Base-by-base conservation (phyloP, 2,113 vertebrate genomes). In the Phalacrocorax brasilianus region DNA sequence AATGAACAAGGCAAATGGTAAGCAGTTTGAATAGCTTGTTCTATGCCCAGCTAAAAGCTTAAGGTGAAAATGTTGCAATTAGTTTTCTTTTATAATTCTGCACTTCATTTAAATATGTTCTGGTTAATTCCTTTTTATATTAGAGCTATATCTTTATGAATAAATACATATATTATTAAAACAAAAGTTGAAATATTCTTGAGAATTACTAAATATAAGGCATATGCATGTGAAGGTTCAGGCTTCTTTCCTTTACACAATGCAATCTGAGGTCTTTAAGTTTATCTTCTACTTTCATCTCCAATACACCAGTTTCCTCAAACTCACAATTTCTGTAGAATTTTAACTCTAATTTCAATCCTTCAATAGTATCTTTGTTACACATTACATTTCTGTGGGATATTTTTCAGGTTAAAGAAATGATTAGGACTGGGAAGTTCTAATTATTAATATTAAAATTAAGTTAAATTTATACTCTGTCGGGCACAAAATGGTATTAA, bases 1-100 rank as follows among this genome's bases (percentile, higher is more conserved):
- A 99, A 98, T 93, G 92, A 98, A 81, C 89, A 98, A 89, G 99
- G 98, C 86, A 99, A 99, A 98, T 99, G 99, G 99, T 99, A 98
- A 98, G 98, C 70, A 53, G 45, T 59, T 81, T 82, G 63, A 86
- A 74, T 50, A 58, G 18, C 72, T 91, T 82, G 18, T 68, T 91
- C 10, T 47, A 38, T 49, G 13, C 75, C 24, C 19, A 55, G 4
- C 17, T 66, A 63, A 73, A 78, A 94, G 17, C 2, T 67, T 91
- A 84, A 77, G 21, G 67, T 70, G 68, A 72, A 90, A 63, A 52
- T 35, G 1, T 62, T 66, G 33, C 42, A 83, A 8, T 23, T 62
- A 1, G 0, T 19, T 71, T 73, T 91, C 22, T 79, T 63, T 62
- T 32, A 15, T 53, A 89, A 67, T 63, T 81, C 8, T 1, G 6